A percentile compares a stretch with the other conserved stretches of the same genome.
Evolutionary conservation across 2,797 vertebrate species (phyloP).

Genomic region (Danio tinwini): DNA sequence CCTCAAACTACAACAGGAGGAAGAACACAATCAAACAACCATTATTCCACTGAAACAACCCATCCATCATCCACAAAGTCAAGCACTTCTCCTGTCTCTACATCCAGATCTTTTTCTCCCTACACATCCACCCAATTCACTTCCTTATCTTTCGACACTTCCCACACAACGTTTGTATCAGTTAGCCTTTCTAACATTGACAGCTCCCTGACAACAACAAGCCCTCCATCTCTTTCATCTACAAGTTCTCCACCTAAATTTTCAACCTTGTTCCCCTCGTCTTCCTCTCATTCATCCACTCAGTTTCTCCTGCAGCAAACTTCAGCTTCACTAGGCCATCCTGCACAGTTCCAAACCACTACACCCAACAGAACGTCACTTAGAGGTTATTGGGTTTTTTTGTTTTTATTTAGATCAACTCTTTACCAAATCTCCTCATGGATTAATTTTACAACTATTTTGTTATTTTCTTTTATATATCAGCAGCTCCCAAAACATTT

Average conservation of each 20-base stretch:
- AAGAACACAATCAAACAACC: background rate
- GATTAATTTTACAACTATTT: background rate
- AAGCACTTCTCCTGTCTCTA: background rate
- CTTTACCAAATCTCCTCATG: background rate
- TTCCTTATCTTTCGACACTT: slow-evolving; percentile 30
- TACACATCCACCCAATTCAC: slow-evolving; percentile 10
- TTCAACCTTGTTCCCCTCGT: slow-evolving; percentile 7
- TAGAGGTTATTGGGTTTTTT: slow-evolving; percentile 66
- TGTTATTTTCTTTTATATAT: slow-evolving; percentile 18
- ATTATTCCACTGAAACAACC: slow-evolving; percentile 25
- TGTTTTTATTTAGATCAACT: background rate
- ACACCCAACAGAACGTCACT: slow-evolving; percentile 7
- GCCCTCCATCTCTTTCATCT: slow-evolving; percentile 3
- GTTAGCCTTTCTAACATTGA: slow-evolving; percentile 8
- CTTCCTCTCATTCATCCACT: background rate
- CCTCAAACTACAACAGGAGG: slow-evolving; percentile 24
- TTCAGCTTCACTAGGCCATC: slow-evolving; percentile 7
- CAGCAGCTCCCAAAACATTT: slow-evolving; percentile 60
- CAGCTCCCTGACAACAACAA: slow-evolving; percentile 12
- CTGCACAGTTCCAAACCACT: background rate
- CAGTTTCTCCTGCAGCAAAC: slow-evolving; percentile 22
- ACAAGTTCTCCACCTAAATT: background rate
- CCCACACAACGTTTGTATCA: slow-evolving; percentile 14
- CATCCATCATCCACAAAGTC: slow-evolving; percentile 34
- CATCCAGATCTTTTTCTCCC: slow-evolving; percentile 24